A percentile compares a stretch with the other conserved stretches of the same genome.
Conservation (phyloP, 2,888 invertebrate species). For the Limnephilus marmoratus region DNA sequence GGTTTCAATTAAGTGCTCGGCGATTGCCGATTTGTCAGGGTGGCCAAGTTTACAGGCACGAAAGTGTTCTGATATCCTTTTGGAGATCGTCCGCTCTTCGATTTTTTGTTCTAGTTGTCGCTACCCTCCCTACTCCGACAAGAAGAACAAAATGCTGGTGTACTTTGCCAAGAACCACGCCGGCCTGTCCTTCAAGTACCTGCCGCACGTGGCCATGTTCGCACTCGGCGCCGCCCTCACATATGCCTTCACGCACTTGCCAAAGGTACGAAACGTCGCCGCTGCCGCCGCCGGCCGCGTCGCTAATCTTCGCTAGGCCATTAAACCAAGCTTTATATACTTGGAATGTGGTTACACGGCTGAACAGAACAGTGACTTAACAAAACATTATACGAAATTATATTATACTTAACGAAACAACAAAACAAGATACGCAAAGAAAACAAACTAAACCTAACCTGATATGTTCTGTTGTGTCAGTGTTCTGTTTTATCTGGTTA, state of each 20-base stretch:
- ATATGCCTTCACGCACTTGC: constrained; percentile 73
- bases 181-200: constrained; percentile 78
- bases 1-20: too few relatives aligned
- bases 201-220: constrained; percentile 82
- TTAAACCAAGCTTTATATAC: neutral
- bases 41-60: too few relatives aligned
- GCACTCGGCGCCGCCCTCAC: constrained; percentile 84
- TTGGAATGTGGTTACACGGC: neutral
- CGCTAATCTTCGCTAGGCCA: neutral
- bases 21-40: too few relatives aligned
- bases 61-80: too few relatives aligned
- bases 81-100: too few relatives aligned
- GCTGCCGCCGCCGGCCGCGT: neutral
- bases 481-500: too few relatives aligned
- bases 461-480: too few relatives aligned
- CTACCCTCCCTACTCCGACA: constrained; percentile 91
- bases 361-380: too few relatives aligned
- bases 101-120: constrained; percentile 79
- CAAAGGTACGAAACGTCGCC: neutral
- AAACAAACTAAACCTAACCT: too few relatives aligned
- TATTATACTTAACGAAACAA: too few relatives aligned
- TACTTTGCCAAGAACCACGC: constrained; percentile 82
- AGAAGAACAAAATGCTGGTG: constrained; percentile 82
- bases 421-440: too few relatives aligned
- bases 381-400: too few relatives aligned